Evolutionary conservation across 1,140 invertebrate genomes (phyloP).

Genomic region (Cyclargus thomasi): DNA sequence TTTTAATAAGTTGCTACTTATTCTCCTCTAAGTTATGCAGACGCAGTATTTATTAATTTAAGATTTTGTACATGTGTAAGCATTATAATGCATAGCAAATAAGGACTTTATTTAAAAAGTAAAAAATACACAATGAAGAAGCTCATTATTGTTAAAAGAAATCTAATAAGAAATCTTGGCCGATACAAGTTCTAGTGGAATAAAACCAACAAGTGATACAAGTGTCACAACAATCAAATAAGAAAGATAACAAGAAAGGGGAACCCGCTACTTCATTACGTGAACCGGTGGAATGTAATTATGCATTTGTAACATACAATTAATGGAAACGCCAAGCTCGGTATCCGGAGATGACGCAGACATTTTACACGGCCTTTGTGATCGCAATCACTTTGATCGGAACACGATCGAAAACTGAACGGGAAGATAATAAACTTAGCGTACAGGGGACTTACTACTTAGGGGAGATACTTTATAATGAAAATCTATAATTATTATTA

Average conservation of each 20-base stretch:
- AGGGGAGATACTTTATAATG: background rate
- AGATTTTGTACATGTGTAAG: no score
- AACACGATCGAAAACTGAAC: constrained; percentile 43
- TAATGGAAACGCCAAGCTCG: constrained; percentile 37
- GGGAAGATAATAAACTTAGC: constrained; percentile 39
- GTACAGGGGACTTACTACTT: constrained; percentile 24
- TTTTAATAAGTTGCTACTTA: no score
- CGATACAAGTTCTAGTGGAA: background rate
- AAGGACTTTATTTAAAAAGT: no score
- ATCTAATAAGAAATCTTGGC: no score
- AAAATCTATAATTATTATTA: no score
- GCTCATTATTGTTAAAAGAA: no score
- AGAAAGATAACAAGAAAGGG: background rate
- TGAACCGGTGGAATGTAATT: background rate
- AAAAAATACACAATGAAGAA: no score
- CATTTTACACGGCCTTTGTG: constrained; percentile 57
- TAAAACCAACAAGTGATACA: background rate
- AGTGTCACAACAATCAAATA: background rate
- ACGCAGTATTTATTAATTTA: no score
- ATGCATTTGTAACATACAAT: constrained; percentile 30
- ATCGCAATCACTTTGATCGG: constrained; percentile 54
- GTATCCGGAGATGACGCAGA: constrained; percentile 34
- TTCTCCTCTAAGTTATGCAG: no score
- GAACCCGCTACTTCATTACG: background rate
- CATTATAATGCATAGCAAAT: no score